Base-by-base conservation (phyloP, 2,888 invertebrate species). In the Cataglyphis albicans region DNA sequence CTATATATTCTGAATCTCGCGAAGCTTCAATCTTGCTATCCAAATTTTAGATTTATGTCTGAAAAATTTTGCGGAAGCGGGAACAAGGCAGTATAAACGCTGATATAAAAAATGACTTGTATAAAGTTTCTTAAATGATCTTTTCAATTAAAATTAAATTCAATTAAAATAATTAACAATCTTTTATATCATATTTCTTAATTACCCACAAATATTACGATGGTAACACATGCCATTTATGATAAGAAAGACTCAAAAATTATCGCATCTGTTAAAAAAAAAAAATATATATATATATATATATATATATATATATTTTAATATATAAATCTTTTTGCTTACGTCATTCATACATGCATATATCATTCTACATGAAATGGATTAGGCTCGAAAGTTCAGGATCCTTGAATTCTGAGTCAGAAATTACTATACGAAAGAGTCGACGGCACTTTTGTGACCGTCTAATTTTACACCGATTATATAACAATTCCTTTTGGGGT, bases 381-480 rank as follows among this genome's bases (percentile, higher is more conserved):
- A 15, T 64, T 59, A n/a, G 21, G 2, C n/a, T 65, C n/a, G 15
- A 29, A 57, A 41, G 25, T 21, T 21, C 6, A 9, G 12, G 38
- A 57, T 57, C 15, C 15, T 76, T 29, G 29, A 41, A 65, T 38
- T 76, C n/a, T 25, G 3, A 55, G 29, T 57, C 21, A 15, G 15
- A 44, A 44, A 15, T 25, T 57, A 18, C 65, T 57, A 25, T 7
- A 0, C 55, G 12, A 74, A 9, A 74, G 44, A 65, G n/a, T 25
- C 25, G 38, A 15, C 10, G 15, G 29, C 5, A 67, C 15, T 29
- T 76, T 57, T 76, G 25, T 41, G 5, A 41, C 41, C 57, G 21
- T 4, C 41, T 6, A 76, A 67, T 67, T 57, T 76, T 76, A 76
- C n/a, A 41, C 9, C 55, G 38, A 76, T 76, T 76, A 76, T 41